A percentile compares a stretch with the other conserved stretches of the same genome.
These are phyloP conservation scores for Phoeniculus purpureus DNA, from an alignment of 2,797 vertebrate species.

Conservation along the genomic window DNA sequence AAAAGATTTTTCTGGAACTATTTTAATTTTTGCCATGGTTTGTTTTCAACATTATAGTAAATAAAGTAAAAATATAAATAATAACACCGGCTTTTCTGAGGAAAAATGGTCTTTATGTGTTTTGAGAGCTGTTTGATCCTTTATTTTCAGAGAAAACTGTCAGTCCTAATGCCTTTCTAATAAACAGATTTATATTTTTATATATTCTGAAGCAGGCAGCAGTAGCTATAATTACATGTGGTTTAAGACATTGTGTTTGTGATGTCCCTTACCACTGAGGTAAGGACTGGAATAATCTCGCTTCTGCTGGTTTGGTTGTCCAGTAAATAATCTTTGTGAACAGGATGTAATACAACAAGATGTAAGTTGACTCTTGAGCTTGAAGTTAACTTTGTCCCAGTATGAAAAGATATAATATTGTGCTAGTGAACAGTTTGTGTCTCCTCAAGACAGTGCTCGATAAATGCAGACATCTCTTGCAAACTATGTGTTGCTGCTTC, in stretches of 20 bases:
- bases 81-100: background rate
- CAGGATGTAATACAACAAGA: background rate
- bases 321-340: background rate
- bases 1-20: background rate
- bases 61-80: background rate
- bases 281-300: background rate
- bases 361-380: background rate
- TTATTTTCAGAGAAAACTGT: background rate
- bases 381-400: background rate
- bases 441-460: background rate
- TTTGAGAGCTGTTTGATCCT: background rate
- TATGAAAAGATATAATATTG: background rate
- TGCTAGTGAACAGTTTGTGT: background rate
- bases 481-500: background rate
- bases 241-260: background rate
- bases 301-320: background rate
- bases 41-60: background rate
- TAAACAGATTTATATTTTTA: background rate
- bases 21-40: background rate
- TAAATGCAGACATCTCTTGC: background rate
- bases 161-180: background rate
- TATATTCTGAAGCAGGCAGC: background rate
- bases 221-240: background rate
- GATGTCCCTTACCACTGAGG: background rate
- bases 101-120: background rate